Base-by-base conservation (phyloP, 2,113 vertebrate genomes). In the Triplophysa rosa region DNA sequence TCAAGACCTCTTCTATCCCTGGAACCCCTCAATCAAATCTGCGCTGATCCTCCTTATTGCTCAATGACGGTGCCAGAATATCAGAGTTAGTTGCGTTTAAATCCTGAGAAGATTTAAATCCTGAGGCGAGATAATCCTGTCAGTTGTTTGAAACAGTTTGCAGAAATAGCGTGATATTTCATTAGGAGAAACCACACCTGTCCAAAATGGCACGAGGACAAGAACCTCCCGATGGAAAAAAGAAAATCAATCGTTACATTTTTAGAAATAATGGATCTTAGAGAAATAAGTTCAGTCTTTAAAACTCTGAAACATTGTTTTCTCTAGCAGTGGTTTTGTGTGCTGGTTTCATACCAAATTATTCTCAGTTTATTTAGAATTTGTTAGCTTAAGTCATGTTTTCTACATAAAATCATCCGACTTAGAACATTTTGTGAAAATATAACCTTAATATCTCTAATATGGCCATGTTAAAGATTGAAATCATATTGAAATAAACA, bases 151-250 rank as follows among this genome's bases (percentile, higher is more conserved):
- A 42, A 72, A 80, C 67, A 62, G 67, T 84, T 37, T 21, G 21
- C 67, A 63, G 54, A 69, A 29, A 68, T 33, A 47, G 59, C 69
- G 24, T 59, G 59, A 81, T 79, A 81, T 80, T 75, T 79, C 58
- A 75, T 75, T 78, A 75, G 73, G 66, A 71, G 68, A 59, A 24
- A 52, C 75, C 81, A 78, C 83, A 84, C 79, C 83, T 83, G 78
- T 83, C 82, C 72, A n/a, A 74, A 63, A 77, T 65, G 75, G 67
- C 40, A 63, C 24, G 2, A 49, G 45, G 23, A 64, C 29, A 76
- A 42, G 7, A 14, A 52, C 47, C 21, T 66, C 61, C 83, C 54
- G 56, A 74, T 74, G 23, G 58, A 1, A 10, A 62, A 74, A 47
- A 73, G 6, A 16, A 74, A 37, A n/a, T 45, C 37, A n/a, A 61